Conservation (phyloP, 2,888 invertebrate species). For the Hydriomena furcata region DNA sequence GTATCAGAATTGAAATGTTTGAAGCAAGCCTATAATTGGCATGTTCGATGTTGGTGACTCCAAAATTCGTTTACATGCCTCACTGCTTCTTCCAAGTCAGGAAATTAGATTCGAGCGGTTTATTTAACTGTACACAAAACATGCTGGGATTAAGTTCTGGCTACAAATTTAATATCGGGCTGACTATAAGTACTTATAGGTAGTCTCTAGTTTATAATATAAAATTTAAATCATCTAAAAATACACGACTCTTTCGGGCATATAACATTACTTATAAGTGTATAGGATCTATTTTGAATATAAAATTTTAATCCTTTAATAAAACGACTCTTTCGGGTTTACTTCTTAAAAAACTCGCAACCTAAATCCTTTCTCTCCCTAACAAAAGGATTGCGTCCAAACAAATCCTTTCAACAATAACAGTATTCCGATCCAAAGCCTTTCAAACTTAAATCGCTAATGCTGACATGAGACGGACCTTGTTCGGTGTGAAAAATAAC, state of each 20-base stretch:
- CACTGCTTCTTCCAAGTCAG: conserved; percentile 34
- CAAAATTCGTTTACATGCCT: conserved; percentile 39
- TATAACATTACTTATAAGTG: too few species aligned
- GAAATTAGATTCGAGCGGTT: conserved; percentile 50
- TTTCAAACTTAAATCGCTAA: conserved; percentile 55
- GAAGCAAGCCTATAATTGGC: background rate
- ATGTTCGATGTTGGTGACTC: conserved; percentile 20
- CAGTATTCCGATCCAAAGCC: conserved; percentile 43
- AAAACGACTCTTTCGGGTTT: too few species aligned
- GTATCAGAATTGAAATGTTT: background rate
- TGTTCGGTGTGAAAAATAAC: conserved; percentile 70
- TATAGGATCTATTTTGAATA: too few species aligned
- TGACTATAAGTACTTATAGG: background rate
- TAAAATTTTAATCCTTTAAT: too few species aligned
- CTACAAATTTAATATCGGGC: conserved; percentile 1
- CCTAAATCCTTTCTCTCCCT: conserved; percentile 17
- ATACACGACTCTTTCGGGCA: too few species aligned
- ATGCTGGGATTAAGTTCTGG: conserved; percentile 1
- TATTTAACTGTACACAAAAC: conserved; percentile 33
- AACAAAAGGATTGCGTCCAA: conserved; percentile 19
- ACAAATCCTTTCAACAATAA: conserved; percentile 31
- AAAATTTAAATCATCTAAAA: too few species aligned
- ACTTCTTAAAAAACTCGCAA: background rate
- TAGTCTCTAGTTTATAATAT: too few species aligned
- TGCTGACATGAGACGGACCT: conserved; percentile 51